A percentile compares a stretch with the other conserved stretches of the same genome.
phyloP scores from a whole-genome alignment of 2,888 invertebrate species.

The Tridacna gigas region DNA sequence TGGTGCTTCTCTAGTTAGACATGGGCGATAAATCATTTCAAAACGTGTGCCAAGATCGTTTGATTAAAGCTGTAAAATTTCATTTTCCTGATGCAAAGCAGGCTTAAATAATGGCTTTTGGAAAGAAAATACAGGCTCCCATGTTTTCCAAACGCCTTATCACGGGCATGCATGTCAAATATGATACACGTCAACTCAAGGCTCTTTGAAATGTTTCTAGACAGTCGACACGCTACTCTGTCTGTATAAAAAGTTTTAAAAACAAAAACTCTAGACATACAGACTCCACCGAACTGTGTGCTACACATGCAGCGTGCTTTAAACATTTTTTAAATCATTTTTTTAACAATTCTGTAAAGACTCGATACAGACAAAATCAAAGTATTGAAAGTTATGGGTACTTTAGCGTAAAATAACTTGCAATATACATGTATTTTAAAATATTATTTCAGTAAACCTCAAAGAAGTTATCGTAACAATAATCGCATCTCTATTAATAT shows the following conservation, averaged over 20 bases:
- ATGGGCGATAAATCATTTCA: conserved; percentile 64
- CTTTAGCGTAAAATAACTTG: too few species aligned
- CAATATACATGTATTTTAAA: too few species aligned
- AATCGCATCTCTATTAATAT: too few species aligned
- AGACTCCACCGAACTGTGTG: too few species aligned
- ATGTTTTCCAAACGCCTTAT: conserved; percentile 62
- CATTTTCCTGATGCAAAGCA: conserved; percentile 69
- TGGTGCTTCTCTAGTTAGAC: conserved; percentile 55
- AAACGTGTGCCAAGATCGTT: conserved; percentile 65
- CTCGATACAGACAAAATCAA: too few species aligned
- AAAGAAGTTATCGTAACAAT: too few species aligned
- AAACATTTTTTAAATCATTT: too few species aligned
- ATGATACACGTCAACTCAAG: conserved; percentile 60
- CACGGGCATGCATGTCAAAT: conserved; percentile 62
- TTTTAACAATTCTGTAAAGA: too few species aligned
- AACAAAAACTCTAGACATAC: too few species aligned
- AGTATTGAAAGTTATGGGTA: too few species aligned
- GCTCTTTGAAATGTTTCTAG: conserved; percentile 8
- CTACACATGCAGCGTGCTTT: too few species aligned
- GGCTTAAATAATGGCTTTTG: conserved; percentile 68
- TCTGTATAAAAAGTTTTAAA: background rate
- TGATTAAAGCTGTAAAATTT: conserved; percentile 71
- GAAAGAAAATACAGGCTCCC: conserved; percentile 64
- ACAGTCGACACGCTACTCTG: conserved; percentile 20
- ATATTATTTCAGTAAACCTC: too few species aligned